Base-by-base conservation (phyloP, 2,888 invertebrate genomes). In the Tetanocera ferruginea region DNA sequence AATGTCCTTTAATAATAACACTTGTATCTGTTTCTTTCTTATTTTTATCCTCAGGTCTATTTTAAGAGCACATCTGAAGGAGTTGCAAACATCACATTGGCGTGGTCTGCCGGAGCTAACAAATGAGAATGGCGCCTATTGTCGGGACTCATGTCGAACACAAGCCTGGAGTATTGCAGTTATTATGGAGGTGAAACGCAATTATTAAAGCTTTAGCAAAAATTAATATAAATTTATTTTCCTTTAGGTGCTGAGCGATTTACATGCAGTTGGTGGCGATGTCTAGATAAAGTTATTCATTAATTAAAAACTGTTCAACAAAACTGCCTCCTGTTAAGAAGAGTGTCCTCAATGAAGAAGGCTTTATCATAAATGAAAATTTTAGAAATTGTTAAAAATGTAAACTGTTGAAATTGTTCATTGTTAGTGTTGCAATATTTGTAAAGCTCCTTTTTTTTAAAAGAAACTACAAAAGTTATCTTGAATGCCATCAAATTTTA, bases 141-240 rank as follows among this genome's bases (percentile, higher is more conserved):
- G 99, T 89, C 89, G 90, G 37, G 95, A 95, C 89, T 97, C 98
- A 82, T 99, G 98, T 88, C 93, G 95, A 84, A 95, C 98, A 70
- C 99, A 99, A 91, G 98, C 99, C 2, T 99, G 99, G 99, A 98
- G 98, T 90, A 93, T 96, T 87, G 95, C 94, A 73, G 93, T 95
- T 79, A 91, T 97, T 82, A 91, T 99, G 83, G 99, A 99, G 92
- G 97, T 95, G 90, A 90, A 93, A 14, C 3, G n/a, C 17, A n/a
- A 17, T 5, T 55, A 6, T 55, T 5, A 55, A n/a, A 23, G 55
- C 9, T 55, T 55, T 23, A 2, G 17, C 11, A 19, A 37, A 57
- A 75, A 73, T 25, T 25, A 66, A 4, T 11, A 49, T 25, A 66
- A 28, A 8, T 43, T 49, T 57, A 8, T 51, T 34, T 57, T 28